These are phyloP conservation scores for Pogonognathellus flavescens DNA, from an alignment of 1,140 invertebrate genomes.

Conservation along the genomic window DNA sequence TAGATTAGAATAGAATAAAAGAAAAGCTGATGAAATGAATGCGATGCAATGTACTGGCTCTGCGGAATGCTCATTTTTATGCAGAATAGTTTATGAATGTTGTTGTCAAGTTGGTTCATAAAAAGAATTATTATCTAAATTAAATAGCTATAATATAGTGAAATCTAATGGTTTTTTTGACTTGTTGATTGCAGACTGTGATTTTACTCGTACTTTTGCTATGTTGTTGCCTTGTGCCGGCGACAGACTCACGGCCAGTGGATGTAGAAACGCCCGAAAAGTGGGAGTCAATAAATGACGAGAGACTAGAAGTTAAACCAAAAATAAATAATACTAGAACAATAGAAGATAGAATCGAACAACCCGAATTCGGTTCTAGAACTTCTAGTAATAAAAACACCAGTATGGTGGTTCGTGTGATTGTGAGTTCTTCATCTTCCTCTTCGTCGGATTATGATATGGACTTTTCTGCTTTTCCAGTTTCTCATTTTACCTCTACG, in stretches of 20 bases:
- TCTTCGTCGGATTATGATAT: constrained; percentile 44
- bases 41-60: no score
- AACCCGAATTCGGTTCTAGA: constrained; percentile 20
- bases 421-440: constrained; percentile 56
- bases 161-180: constrained; percentile 13
- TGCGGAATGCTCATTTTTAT: no score
- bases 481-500: constrained; percentile 1
- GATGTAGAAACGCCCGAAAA: constrained; percentile 23
- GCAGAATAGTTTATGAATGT: no score
- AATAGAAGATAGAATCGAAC: background rate
- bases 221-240: constrained; percentile 18
- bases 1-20: constrained; percentile 16
- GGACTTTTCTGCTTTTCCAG: constrained; percentile 40
- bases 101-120: no score
- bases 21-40: no score
- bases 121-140: no score
- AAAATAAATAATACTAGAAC: constrained; percentile 8
- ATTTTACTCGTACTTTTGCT: constrained; percentile 44
- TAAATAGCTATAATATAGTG: background rate
- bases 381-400: constrained; percentile 37
- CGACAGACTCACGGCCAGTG: constrained; percentile 21
- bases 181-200: constrained; percentile 52
- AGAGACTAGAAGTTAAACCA: constrained; percentile 30
- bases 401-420: constrained; percentile 62
- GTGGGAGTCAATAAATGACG: constrained; percentile 19